phyloP scores from a whole-genome alignment of 2,113 vertebrate species.

The Theropithecus gelada region DNA sequence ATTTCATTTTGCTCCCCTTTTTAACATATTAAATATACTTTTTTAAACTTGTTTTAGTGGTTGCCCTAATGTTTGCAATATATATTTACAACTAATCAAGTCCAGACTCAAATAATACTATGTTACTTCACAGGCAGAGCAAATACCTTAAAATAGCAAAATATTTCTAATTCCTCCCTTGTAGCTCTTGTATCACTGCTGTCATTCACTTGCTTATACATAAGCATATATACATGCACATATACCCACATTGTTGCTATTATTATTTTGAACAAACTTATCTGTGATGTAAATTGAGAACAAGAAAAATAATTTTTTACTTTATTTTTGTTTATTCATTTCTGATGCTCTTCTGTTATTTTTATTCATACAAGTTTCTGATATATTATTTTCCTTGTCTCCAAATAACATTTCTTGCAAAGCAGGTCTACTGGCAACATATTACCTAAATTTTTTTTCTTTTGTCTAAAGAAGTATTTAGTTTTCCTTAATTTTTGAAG shows the following conservation, averaged over 20 bases:
- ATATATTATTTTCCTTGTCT: neutral
- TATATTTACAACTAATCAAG: neutral
- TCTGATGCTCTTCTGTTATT: neutral
- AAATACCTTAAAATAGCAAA: neutral
- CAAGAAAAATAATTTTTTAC: neutral
- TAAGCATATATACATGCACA: neutral
- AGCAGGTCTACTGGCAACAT: neutral
- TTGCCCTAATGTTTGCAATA: neutral
- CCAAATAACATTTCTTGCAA: neutral
- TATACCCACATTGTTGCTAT: neutral
- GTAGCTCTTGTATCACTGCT: neutral
- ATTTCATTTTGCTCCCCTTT: neutral
- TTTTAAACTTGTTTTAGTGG: neutral
- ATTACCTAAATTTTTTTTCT: neutral
- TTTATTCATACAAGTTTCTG: neutral
- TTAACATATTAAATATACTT: neutral
- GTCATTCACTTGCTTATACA: neutral
- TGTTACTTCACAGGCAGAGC: neutral
- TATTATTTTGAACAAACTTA: neutral
- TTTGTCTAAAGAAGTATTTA: neutral
- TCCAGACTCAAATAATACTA: neutral
- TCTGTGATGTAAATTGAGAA: neutral
- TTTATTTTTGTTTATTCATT: neutral
- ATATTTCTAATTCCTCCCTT: neutral
- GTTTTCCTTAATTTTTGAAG: neutral